Percentiles rank a stretch among this genome's conserved stretches.
phyloP scores from a whole-genome alignment of 2,888 invertebrate genomes.

The Campopleginae sp. region DNA sequence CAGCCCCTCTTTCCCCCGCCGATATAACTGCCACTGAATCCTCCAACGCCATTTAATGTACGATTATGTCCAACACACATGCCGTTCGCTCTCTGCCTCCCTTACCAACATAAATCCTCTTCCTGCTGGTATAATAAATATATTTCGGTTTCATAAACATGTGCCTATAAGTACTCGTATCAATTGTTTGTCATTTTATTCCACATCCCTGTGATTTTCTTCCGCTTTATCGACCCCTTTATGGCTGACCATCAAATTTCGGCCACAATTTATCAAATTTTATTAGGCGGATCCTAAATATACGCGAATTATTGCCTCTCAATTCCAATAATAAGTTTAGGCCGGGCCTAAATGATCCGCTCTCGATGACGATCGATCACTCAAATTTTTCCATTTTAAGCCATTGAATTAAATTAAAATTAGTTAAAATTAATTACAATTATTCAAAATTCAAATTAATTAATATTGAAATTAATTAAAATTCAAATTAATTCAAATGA shows the following conservation, averaged over 20 bases:
- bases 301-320: neutral
- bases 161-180: constrained; percentile 2
- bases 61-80: constrained; percentile 54
- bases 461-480: no score
- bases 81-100: constrained; percentile 17
- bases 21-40: constrained; percentile 57
- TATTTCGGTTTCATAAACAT: neutral
- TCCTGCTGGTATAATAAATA: constrained; percentile 23
- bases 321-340: neutral
- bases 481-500: no score
- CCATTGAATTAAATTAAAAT: no score
- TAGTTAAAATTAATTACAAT: no score
- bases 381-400: no score
- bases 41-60: constrained; percentile 47
- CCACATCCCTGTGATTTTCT: neutral
- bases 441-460: no score
- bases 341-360: no score
- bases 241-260: neutral
- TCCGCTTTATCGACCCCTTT: neutral
- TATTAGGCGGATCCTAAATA: neutral
- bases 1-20: constrained; percentile 10
- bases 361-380: no score
- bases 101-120: neutral
- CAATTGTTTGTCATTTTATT: neutral
- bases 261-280: neutral